Evolutionary conservation across 1,140 invertebrate genomes (phyloP).

Genomic region (Lordiphosa collinella): DNA sequence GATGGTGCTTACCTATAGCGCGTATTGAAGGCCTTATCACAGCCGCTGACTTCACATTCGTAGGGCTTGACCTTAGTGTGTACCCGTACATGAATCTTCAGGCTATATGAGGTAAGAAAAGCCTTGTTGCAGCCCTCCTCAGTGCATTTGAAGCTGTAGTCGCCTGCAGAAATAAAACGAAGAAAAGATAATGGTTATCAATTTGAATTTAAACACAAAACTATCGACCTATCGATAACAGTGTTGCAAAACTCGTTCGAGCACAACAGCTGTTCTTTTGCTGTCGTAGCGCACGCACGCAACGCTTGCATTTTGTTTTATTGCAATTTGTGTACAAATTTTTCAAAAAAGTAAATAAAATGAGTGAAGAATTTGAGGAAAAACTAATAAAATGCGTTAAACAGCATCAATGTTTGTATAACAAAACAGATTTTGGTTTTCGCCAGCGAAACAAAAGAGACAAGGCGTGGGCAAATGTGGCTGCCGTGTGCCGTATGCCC

Average conservation of each 20-base stretch:
- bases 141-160: conserved; percentile 95
- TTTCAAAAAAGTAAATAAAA: too few species aligned
- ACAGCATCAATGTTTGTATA: conserved; percentile 13
- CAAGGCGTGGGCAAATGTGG: conserved; percentile 10
- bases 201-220: neutral
- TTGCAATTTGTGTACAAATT: neutral
- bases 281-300: conserved; percentile 13
- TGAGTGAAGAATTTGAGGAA: conserved; percentile 5
- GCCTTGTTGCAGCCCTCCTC: conserved; percentile 93
- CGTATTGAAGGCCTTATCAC: conserved; percentile 96
- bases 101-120: conserved; percentile 96
- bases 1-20: conserved; percentile 85
- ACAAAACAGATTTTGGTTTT: conserved; percentile 6
- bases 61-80: conserved; percentile 97
- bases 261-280: conserved; percentile 16
- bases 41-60: conserved; percentile 87
- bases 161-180: conserved; percentile 83
- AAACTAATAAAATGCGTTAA: conserved; percentile 23
- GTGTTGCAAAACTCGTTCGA: conserved; percentile 9
- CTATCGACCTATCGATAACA: neutral
- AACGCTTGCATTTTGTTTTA: conserved; percentile 6
- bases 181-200: neutral
- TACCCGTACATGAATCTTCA: conserved; percentile 96
- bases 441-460: neutral
- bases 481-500: neutral